phyloP scores from a whole-genome alignment of 23 tunicate species.

The Styela clava region DNA sequence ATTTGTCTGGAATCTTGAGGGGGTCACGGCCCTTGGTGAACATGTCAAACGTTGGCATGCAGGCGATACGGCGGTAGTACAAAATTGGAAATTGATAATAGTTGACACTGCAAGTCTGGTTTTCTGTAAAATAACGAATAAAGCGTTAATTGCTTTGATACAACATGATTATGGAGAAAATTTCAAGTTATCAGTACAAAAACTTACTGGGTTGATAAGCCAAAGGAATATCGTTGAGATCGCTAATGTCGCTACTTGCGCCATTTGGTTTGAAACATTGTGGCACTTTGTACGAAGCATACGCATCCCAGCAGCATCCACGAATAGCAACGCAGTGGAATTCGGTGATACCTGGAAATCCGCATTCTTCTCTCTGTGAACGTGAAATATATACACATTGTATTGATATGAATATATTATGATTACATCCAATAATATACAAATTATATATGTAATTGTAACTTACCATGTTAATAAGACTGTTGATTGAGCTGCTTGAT shows the following conservation, averaged over 20 bases:
- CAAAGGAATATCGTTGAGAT: constrained; percentile 61
- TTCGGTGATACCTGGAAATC: constrained; percentile 98
- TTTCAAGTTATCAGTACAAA: too few relatives aligned
- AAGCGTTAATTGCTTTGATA: not conserved
- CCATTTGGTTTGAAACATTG: constrained; percentile 88
- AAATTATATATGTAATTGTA: not conserved
- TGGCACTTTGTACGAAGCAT: constrained; percentile 66
- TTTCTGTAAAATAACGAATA: constrained; percentile 48
- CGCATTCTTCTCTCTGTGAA: constrained; percentile 79
- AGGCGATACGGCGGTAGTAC: constrained; percentile 76
- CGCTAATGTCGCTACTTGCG: constrained; percentile 36
- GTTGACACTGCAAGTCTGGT: constrained; percentile 81
- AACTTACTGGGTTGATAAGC: constrained; percentile 77
- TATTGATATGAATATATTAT: not conserved
- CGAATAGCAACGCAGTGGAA: constrained; percentile 99
- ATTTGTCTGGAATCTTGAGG: constrained; percentile 53
- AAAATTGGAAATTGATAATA: constrained; percentile 55
- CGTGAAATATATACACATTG: not conserved
- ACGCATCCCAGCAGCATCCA: constrained; percentile 98
- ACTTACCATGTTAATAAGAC: constrained; percentile 28
- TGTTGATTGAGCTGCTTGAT: constrained; percentile 9
- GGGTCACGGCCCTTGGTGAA: constrained; percentile 64
- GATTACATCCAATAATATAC: not conserved
- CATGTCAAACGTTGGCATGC: constrained; percentile 53
- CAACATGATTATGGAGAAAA: too few relatives aligned